Conservation (phyloP, 2,888 invertebrate species). For the Luffia ferchaultella region DNA sequence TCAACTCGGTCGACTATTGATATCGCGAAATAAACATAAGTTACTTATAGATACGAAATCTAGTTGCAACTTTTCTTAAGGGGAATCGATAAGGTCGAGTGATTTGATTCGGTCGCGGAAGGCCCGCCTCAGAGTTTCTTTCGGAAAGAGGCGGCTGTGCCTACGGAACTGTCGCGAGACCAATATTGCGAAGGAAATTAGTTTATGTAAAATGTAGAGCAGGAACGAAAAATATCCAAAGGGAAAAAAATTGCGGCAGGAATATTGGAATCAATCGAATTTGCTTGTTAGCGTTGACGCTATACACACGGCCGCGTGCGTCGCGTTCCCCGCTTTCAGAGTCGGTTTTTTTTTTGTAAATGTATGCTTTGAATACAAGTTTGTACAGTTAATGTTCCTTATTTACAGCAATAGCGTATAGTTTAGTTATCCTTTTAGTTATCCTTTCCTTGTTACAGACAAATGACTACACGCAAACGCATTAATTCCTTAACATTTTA, state of each 20-base stretch:
- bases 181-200: constrained; percentile 65
- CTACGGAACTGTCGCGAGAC: constrained; percentile 56
- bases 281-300: constrained; percentile 35
- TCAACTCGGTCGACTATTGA: neutral
- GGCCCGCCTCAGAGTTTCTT: constrained; percentile 50
- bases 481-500: too few relatives aligned
- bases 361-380: neutral
- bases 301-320: constrained; percentile 18
- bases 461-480: too few relatives aligned
- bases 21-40: neutral
- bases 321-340: neutral
- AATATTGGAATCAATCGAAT: constrained; percentile 53
- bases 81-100: constrained; percentile 56
- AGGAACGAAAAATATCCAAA: constrained; percentile 55
- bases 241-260: constrained; percentile 42
- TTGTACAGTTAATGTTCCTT: too few relatives aligned
- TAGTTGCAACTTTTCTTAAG: constrained; percentile 49
- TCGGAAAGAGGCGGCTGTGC: constrained; percentile 13
- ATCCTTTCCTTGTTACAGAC: too few relatives aligned
- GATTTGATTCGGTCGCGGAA: constrained; percentile 60
- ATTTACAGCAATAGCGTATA: too few relatives aligned
- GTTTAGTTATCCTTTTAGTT: too few relatives aligned
- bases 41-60: constrained; percentile 31
- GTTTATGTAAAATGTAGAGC: constrained; percentile 65
- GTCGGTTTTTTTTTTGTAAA: neutral